These are phyloP conservation scores for Keiferia lycopersicella DNA, from an alignment of 2,888 invertebrate species.

Conservation along the genomic window DNA sequence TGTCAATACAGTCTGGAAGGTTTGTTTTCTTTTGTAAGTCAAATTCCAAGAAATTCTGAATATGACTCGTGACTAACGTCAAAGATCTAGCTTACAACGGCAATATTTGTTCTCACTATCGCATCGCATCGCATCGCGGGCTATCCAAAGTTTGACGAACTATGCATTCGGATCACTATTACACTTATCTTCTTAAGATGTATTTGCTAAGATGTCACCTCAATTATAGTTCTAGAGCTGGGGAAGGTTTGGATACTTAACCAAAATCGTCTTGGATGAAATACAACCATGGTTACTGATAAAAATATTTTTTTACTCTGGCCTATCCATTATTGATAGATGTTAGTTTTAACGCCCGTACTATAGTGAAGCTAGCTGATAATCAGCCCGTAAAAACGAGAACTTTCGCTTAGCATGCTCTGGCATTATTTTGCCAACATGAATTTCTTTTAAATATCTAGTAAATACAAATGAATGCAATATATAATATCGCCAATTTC, in stretches of 20 bases:
- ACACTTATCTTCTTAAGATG: slow-evolving; percentile 29
- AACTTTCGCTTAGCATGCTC: too few relatives aligned
- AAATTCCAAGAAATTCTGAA: background rate
- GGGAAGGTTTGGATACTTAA: background rate
- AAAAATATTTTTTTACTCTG: too few relatives aligned
- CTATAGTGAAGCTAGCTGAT: too few relatives aligned
- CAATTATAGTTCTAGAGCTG: background rate
- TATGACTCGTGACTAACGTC: background rate
- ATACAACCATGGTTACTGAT: too few relatives aligned
- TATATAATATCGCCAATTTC: too few relatives aligned
- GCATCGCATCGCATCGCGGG: slow-evolving; percentile 13
- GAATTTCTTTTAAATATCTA: too few relatives aligned
- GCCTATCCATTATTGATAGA: too few relatives aligned
- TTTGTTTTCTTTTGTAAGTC: background rate
- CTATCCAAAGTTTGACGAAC: slow-evolving; percentile 38
- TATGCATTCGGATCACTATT: slow-evolving; percentile 32
- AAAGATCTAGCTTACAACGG: slow-evolving; percentile 18
- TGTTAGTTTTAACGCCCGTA: too few relatives aligned
- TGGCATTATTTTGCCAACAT: too few relatives aligned
- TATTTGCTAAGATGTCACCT: background rate
- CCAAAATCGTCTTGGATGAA: too few relatives aligned
- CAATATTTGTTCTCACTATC: slow-evolving; percentile 25
- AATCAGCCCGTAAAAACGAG: too few relatives aligned
- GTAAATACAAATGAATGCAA: too few relatives aligned
- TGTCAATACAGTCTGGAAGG: background rate